Evolutionary conservation across 2,888 invertebrate species (phyloP).

Genomic region (Drosophila gaucha): DNA sequence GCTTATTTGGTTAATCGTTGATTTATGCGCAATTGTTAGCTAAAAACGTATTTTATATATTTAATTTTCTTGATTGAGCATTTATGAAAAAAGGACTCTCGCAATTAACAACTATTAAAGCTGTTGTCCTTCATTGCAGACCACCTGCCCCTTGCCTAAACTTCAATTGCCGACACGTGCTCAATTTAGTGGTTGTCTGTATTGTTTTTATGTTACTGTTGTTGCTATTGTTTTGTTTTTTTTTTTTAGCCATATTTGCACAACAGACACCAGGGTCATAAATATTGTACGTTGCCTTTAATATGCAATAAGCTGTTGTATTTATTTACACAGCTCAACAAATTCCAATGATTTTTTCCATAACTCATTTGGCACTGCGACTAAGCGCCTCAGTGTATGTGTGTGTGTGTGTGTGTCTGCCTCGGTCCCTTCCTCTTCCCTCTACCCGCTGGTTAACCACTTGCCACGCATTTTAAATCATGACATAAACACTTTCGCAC

Average conservation of each 20-base stretch:
- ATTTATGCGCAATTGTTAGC: neutral
- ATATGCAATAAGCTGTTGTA: constrained; percentile 53
- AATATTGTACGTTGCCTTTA: constrained; percentile 43
- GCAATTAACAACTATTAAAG: constrained; percentile 13
- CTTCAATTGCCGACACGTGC: constrained; percentile 4
- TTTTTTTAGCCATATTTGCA: constrained; percentile 34
- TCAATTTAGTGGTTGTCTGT: constrained; percentile 16
- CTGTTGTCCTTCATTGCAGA: constrained; percentile 18
- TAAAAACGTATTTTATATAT: too few species aligned
- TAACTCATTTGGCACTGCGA: constrained; percentile 46
- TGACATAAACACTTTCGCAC: constrained; percentile 66
- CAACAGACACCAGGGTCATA: constrained; percentile 41
- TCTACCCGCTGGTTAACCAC: constrained; percentile 8
- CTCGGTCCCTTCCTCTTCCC: neutral
- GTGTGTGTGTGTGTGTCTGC: too few species aligned
- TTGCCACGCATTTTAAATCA: constrained; percentile 53
- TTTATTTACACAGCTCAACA: constrained; percentile 53
- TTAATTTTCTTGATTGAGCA: too few species aligned
- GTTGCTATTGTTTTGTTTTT: constrained; percentile 1
- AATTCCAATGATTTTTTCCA: constrained; percentile 54
- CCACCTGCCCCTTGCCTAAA: neutral
- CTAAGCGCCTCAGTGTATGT: constrained; percentile 5
- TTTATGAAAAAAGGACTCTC: constrained; percentile 4
- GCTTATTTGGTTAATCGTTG: neutral
- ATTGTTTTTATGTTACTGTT: constrained; percentile 9